Conservation (phyloP, 2,888 invertebrate species). For the Orthonychiurus folsomi region DNA sequence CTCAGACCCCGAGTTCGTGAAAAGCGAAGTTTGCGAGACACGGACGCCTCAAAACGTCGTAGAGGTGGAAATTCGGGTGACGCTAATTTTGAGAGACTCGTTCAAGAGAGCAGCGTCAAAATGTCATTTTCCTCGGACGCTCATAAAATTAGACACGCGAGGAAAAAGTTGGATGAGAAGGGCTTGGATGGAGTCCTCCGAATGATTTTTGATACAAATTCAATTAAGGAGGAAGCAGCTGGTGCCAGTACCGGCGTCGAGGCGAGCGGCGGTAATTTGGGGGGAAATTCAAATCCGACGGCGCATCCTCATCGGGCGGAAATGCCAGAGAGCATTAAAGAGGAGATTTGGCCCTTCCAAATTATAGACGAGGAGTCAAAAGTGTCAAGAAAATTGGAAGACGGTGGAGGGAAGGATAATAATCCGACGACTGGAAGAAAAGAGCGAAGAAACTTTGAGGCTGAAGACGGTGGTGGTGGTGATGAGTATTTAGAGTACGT, state of each 20-base stretch:
- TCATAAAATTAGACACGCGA: constrained; percentile 36
- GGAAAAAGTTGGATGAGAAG: constrained; percentile 31
- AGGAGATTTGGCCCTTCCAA: no score
- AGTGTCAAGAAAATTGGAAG: neutral
- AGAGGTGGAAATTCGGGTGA: constrained; percentile 4
- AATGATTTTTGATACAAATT: constrained; percentile 32
- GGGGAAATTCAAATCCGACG: neutral
- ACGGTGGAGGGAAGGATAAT: neutral
- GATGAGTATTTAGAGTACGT: neutral
- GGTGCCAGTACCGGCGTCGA: neutral
- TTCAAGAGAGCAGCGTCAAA: neutral
- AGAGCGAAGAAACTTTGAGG: neutral
- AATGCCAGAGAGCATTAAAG: no score
- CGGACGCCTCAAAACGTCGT: neutral
- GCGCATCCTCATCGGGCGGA: no score
- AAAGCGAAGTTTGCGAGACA: neutral
- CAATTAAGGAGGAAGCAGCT: neutral
- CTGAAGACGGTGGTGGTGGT: neutral
- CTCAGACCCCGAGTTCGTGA: neutral
- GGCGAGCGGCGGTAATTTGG: no score
- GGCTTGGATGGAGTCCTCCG: constrained; percentile 29
- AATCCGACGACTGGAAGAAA: neutral
- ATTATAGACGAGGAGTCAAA: neutral
- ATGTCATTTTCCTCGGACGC: constrained; percentile 20
- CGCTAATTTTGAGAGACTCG: neutral